Base-by-base conservation (phyloP, 2,797 vertebrate species). In the Tapera naevia region DNA sequence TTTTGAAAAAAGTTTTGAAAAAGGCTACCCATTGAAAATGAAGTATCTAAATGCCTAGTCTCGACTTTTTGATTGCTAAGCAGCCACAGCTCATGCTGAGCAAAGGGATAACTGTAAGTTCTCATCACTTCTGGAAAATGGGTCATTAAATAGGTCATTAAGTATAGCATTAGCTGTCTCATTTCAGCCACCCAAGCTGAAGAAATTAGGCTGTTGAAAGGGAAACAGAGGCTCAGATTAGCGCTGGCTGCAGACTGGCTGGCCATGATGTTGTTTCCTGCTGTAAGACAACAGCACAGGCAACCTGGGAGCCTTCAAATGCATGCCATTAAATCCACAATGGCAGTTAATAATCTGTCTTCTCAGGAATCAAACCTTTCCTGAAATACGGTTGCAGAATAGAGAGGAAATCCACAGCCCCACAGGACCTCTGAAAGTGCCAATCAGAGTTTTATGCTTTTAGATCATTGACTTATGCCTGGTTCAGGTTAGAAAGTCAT, bases 81-180 rank as follows among this genome's bases (percentile, higher is more conserved):
- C 58, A 93, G 85, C 25, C 32, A 39, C 70, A 80, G 70, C 56
- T 95, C 80, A 62, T n/a, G 13, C 28, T 67, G 66, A 95, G 60
- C 64, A 64, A 37, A 43, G 58, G 73, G 70, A 84, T 76, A 93
- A 89, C 66, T 84, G 5, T 64, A 95, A 91, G 28, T 91, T 95
- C 88, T 92, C 81, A 71, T 87, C 78, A 67, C n/a, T 94, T 94
- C 57, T 93, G 50, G 94, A 96, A 96, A 96, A 93, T 54, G 80
- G 92, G 78, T 64, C 81, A 67, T 93, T 95, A 93, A 92, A 80
- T 95, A 95, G 89, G 93, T 88, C 95, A 93, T 93, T 94, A 92
- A 80, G 83, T 95, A 61, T 23, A 91, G 78, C 60, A 67, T 87
- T 90, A 87, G 17, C 88, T 93, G 80, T 48, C 86, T 94, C 88